A percentile compares a stretch with the other conserved stretches of the same genome.
Conservation (phyloP, 2,888 invertebrate species). For the Helicoverpa assulta region DNA sequence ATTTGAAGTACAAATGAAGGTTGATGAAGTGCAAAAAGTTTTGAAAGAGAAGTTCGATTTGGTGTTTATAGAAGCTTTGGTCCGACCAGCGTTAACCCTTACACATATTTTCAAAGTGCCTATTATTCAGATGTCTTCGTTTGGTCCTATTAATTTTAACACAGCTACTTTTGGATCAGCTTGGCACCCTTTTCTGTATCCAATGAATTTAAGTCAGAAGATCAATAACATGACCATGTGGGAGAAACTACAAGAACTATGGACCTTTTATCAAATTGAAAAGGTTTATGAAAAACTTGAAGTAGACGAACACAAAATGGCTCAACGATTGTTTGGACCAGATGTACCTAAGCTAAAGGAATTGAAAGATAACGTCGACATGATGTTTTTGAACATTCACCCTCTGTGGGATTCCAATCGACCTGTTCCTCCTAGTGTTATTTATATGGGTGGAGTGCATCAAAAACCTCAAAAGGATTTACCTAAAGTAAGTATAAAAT, state of each 20-base stretch:
- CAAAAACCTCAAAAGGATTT: slow-evolving; percentile 25
- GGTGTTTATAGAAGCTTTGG: slow-evolving; percentile 62
- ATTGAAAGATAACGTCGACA: slow-evolving; percentile 68
- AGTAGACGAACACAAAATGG: slow-evolving; percentile 34
- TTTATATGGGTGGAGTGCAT: slow-evolving; percentile 76
- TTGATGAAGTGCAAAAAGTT: too few relatives aligned
- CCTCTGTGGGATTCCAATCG: slow-evolving; percentile 73
- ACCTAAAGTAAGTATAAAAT: slow-evolving; percentile 14
- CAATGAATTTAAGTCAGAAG: slow-evolving; percentile 53
- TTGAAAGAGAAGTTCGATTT: slow-evolving; percentile 65
- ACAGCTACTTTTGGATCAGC: slow-evolving; percentile 62
- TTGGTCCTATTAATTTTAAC: slow-evolving; percentile 55
- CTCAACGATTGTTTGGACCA: slow-evolving; percentile 63
- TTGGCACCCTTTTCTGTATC: slow-evolving; percentile 67
- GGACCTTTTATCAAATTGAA: slow-evolving; percentile 27
- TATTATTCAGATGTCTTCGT: slow-evolving; percentile 68
- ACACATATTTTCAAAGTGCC: slow-evolving; percentile 58
- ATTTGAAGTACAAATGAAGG: too few relatives aligned
- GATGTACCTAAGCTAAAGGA: slow-evolving; percentile 59
- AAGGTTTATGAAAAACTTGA: slow-evolving; percentile 47
- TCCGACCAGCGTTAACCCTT: slow-evolving; percentile 46
- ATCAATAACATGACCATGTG: slow-evolving; percentile 63
- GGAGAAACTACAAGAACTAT: slow-evolving; percentile 67
- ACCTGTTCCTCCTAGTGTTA: slow-evolving; percentile 77
- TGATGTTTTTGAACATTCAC: slow-evolving; percentile 81